Percentiles rank a stretch among this genome's conserved stretches.
Conservation (phyloP, 2,113 vertebrate genomes). For the Lamprotornis superbus region DNA sequence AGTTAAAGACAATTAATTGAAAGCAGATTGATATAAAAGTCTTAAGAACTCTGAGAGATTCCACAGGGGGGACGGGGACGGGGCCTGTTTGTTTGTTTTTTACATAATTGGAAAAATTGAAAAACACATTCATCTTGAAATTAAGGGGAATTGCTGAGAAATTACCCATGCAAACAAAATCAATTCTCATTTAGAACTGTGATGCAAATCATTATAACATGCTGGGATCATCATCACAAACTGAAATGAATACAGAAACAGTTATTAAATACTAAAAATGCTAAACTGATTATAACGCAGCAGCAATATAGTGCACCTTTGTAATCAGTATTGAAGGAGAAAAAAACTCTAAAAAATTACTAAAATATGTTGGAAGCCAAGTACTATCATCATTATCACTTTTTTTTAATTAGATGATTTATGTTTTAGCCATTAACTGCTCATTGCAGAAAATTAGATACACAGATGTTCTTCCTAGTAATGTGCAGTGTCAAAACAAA, state of each 20-base stretch:
- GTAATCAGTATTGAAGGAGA: neutral
- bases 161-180: slow-evolving; percentile 24
- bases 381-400: neutral
- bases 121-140: slow-evolving; percentile 1
- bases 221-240: neutral
- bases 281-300: neutral
- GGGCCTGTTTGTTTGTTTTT: neutral
- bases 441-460: neutral
- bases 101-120: neutral
- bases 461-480: neutral
- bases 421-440: neutral
- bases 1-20: neutral
- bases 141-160: neutral
- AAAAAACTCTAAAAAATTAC: neutral
- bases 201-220: neutral
- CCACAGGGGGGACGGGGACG: rapidly evolving
- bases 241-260: neutral
- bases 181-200: slow-evolving; percentile 1
- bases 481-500: neutral
- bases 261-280: slow-evolving; percentile 13
- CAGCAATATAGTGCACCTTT: neutral
- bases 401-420: neutral
- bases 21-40: neutral
- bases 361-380: neutral
- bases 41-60: neutral